Conservation (phyloP, 2,888 invertebrate genomes). For the Aspidiotus destructor region DNA sequence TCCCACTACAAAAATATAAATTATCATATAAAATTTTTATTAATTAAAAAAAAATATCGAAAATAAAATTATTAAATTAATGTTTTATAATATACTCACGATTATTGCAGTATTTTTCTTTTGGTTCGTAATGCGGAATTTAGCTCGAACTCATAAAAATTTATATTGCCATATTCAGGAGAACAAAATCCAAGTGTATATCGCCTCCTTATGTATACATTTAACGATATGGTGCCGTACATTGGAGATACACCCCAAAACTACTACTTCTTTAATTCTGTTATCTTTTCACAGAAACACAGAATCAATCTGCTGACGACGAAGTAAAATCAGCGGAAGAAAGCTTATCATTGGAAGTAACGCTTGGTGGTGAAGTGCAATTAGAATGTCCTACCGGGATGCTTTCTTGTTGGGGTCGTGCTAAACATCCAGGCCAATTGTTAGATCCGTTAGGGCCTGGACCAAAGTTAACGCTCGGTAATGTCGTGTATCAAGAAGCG, state of each 20-base stretch:
- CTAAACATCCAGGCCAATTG: constrained; percentile 42
- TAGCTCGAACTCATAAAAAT: too few species aligned
- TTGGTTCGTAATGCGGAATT: too few species aligned
- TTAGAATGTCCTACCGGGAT: constrained; percentile 72
- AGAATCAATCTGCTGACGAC: constrained; percentile 41
- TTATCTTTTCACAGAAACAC: constrained; percentile 9
- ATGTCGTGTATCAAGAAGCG: constrained; percentile 65
- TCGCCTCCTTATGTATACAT: too few species aligned
- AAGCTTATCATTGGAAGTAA: constrained; percentile 66
- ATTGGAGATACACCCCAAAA: neutral
- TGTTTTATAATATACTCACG: too few species aligned
- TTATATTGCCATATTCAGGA: too few species aligned
- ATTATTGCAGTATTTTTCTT: too few species aligned
- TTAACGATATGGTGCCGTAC: too few species aligned
- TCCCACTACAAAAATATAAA: too few species aligned
- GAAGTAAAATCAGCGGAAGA: constrained; percentile 51
- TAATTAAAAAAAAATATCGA: too few species aligned
- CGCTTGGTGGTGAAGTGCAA: constrained; percentile 76
- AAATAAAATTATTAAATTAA: too few species aligned
- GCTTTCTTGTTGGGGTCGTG: constrained; percentile 54
- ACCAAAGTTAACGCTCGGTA: constrained; percentile 56
- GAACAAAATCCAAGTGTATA: too few species aligned
- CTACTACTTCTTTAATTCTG: neutral
- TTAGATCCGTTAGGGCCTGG: constrained; percentile 47
- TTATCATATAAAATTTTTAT: too few species aligned